Evolutionary conservation across 2,888 invertebrate species (phyloP), one percentile per base, ranked within the genome.

Genomic region (Hirtodrosophila histrioides): DNA sequence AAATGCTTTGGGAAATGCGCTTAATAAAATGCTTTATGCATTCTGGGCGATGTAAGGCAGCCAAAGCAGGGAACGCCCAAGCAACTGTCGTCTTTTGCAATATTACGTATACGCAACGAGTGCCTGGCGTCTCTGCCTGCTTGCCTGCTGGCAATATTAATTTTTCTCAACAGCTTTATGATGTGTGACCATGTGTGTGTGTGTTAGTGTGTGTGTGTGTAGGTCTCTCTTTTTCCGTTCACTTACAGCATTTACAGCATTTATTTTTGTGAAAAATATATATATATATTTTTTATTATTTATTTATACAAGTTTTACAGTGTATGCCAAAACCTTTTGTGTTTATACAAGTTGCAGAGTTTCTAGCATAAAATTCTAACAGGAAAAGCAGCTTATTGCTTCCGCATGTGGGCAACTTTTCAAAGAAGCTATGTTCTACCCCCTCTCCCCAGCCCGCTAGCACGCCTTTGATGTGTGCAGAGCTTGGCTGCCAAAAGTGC

Each of bases 311-410:
- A 53, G 46, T 49, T 65, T 39, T 48, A 35, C 36, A 49, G 45
- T 33, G 44, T 58, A 36, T 27, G 49, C 49, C 41, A 31, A 45
- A 71, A 50, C 43, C 56, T 65, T 73, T 63, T 62, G 49, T 76
- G 72, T 48, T 63, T 61, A 64, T 48, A 39, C 48, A 62, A 58
- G 39, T 48, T 61, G 57, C 48, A 31, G 9, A 45, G 48, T 60
- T 72, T 37, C 51, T 43, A 31, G 31, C 9, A 63, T 58, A 50
- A 77, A 75, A 80, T 69, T 51, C 62, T 69, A 66, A 69, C 60
- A 69, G 67, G 73, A 75, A 75, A 72, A 75, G 68, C 75, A 68
- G 83, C 86, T 86, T 82, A 82, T 86, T 86, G 75, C 83, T 72
- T 77, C 75, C 83, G 72, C 69, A 61, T 81, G 67, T 68, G 65